Evolutionary conservation across 2,888 invertebrate species (phyloP).

Genomic region (Drosophila pseudotakahashii): DNA sequence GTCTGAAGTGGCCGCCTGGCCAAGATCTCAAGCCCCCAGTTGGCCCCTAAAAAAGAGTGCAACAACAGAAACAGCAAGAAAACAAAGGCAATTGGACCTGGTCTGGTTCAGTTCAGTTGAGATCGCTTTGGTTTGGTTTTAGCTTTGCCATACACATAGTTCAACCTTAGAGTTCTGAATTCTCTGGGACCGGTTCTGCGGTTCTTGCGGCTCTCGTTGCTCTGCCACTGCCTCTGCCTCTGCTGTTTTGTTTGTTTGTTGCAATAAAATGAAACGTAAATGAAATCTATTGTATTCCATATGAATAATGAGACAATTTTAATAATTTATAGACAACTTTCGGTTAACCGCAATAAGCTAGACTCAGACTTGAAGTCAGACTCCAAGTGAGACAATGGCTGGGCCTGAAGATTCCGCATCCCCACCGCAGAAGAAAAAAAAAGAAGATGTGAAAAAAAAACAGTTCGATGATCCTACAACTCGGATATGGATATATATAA

Average conservation of each 20-base stretch:
- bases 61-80: conserved; percentile 10
- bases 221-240: conserved; percentile 6
- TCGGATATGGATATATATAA: conserved; percentile 60
- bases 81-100: conserved; percentile 48
- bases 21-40: conserved; percentile 19
- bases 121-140: conserved; percentile 7
- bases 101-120: conserved; percentile 26
- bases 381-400: conserved; percentile 23
- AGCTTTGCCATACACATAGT: not conserved
- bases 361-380: conserved; percentile 21
- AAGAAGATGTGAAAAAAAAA: conserved; percentile 54
- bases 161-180: conserved; percentile 10
- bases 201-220: conserved; percentile 45
- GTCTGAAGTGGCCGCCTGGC: conserved; percentile 32
- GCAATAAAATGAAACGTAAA: conserved; percentile 79
- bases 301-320: conserved; percentile 84
- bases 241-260: conserved; percentile 52
- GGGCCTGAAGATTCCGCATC: conserved; percentile 20
- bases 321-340: conserved; percentile 84
- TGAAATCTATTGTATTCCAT: conserved; percentile 82
- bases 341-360: conserved; percentile 81
- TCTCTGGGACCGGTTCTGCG: conserved; percentile 63
- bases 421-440: conserved; percentile 44
- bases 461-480: conserved; percentile 77
- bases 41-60: conserved; percentile 4